Percentiles rank a stretch among this genome's conserved stretches.
Evolutionary conservation across 2,888 invertebrate genomes (phyloP).

Genomic region (Apamea sordens): DNA sequence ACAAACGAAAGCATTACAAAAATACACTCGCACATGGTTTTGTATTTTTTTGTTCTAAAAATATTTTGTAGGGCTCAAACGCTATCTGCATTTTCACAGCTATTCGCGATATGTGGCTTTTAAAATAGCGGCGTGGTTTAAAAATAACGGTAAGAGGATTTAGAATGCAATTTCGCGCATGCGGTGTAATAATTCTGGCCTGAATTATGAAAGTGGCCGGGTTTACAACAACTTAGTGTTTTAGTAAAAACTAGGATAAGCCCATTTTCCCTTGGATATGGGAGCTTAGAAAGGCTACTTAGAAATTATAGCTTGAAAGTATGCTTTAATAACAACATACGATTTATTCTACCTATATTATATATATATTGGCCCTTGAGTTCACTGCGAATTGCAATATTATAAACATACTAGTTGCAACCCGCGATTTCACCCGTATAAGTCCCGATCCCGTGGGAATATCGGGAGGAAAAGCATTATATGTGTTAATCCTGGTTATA

Average conservation of each 20-base stretch:
- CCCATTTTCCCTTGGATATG: conserved; percentile 11
- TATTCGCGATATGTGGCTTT: conserved; percentile 32
- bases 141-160: conserved; percentile 24
- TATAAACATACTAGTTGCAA: too few relatives aligned
- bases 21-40: neutral
- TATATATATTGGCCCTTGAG: neutral
- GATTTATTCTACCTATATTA: neutral
- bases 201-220: conserved; percentile 48
- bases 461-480: too few relatives aligned
- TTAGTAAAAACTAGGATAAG: conserved; percentile 20
- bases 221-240: conserved; percentile 33
- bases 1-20: conserved; percentile 22
- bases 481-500: too few relatives aligned
- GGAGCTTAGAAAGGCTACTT: neutral
- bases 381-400: neutral
- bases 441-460: too few relatives aligned
- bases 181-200: conserved; percentile 44
- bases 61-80: conserved; percentile 51
- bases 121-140: conserved; percentile 44
- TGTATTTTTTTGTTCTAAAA: conserved; percentile 43
- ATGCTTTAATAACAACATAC: neutral
- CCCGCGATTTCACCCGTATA: too few relatives aligned
- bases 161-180: conserved; percentile 56
- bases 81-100: conserved; percentile 65
- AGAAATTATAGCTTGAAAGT: neutral